Evolutionary conservation across 2,797 vertebrate genomes (phyloP), one percentile per base, ranked within the genome.

Genomic region (Tarsius wallacei): DNA sequence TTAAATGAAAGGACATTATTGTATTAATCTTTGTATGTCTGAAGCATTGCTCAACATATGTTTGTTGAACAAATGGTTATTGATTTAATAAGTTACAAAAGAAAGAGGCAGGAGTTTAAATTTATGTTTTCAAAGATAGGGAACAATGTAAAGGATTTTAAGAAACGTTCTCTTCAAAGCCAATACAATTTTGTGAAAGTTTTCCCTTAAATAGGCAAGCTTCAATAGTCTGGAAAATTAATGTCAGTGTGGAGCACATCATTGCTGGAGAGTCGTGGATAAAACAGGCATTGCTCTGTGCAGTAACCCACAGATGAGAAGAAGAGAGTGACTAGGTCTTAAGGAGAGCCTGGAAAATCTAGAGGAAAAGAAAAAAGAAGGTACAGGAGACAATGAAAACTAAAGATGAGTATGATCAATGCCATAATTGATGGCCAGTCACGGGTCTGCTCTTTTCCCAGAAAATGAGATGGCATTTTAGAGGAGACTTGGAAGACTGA

Each of bases 211-310:
- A 82, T 14, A 66, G 55, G 31, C 57, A 53, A 95, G 91, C 74
- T 47, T 71, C 74, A 84, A 36, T 66, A 85, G 33, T 87, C 66
- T 87, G 83, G 83, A 93, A 95, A 96, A 93, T 96, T 74, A 86
- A 31, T 64, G 42, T 76, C 91, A 42, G 31, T 17, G 7, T 70
- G 90, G 47, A 96, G 33, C n/a, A 73, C 5, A 63, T 47, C 16
- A 42, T 94, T 78, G 59, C 59, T 26, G 22, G 33, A 76, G 57
- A 42, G 49, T 49, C 66, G 64, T 93, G 59, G 31, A 51, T 71
- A 85, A 86, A 83, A 55, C 0, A 78, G 93, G 33, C 9, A 68
- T 84, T 73, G 33, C 42, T 33, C 55, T 70, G 57, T 28, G 42
- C 9, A 57, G 26, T 55, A 28, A 68, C 24, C 10, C 14, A 19